Percentiles rank a stretch among this genome's conserved stretches.
Evolutionary conservation across 2,113 vertebrate species (phyloP).

Genomic region (Nasalis larvatus): DNA sequence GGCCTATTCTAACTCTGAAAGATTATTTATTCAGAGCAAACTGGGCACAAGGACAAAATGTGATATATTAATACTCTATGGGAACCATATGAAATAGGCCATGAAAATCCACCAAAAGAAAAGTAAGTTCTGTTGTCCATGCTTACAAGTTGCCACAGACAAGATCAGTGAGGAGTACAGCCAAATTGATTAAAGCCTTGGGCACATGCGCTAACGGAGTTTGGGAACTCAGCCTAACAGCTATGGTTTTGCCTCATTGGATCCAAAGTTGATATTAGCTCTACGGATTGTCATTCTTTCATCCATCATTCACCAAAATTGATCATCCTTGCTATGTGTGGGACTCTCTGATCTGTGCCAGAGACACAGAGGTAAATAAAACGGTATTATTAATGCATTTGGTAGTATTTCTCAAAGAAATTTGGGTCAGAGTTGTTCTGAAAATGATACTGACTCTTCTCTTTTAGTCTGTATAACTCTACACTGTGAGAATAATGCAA

Average conservation of each 20-base stretch:
- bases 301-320: not conserved
- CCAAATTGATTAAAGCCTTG: not conserved
- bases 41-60: not conserved
- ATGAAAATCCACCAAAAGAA: not conserved
- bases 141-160: not conserved
- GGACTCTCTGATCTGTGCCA: not conserved
- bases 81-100: not conserved
- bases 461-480: not conserved
- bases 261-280: not conserved
- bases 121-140: not conserved
- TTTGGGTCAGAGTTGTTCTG: not conserved
- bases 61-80: not conserved
- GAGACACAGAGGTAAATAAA: not conserved
- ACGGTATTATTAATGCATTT: not conserved
- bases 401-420: not conserved
- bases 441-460: not conserved
- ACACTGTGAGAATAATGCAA: not conserved
- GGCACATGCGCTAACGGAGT: too few species aligned
- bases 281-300: not conserved
- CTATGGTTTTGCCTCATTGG: not conserved
- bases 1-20: not conserved
- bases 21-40: slow-evolving; percentile 15
- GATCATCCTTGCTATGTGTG: not conserved
- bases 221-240: not conserved
- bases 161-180: not conserved